phyloP scores from a whole-genome alignment of 37 sponge, comb jelly and placozoan species.

The Cladorhizidae sp. region DNA sequence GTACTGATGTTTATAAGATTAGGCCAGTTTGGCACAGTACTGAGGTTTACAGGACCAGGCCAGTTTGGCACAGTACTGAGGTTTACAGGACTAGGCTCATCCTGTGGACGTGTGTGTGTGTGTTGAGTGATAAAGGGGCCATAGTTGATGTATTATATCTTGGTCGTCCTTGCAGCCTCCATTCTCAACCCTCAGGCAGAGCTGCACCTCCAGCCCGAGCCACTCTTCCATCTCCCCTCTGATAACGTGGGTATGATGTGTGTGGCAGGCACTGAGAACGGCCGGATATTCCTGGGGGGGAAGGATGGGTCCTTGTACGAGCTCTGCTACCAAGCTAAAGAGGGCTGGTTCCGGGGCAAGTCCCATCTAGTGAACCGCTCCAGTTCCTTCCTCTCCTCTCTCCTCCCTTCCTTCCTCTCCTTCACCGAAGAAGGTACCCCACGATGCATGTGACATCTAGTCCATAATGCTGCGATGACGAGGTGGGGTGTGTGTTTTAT shows the following conservation, averaged over 20 bases:
- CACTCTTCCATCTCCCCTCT: constrained; percentile 87
- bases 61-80: neutral
- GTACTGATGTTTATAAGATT: no score
- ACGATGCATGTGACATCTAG: neutral
- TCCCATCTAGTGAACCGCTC: constrained; percentile 91
- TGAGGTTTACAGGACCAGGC: neutral
- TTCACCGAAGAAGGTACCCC: constrained; percentile 83
- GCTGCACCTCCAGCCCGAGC: constrained; percentile 96
- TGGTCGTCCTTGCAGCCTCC: constrained; percentile 31
- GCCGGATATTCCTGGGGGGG: constrained; percentile 88
- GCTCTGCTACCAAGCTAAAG: constrained; percentile 86
- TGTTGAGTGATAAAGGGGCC: no score
- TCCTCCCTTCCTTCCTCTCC: constrained; percentile 92
- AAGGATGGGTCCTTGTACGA: constrained; percentile 95
- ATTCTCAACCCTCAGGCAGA: constrained; percentile 59
- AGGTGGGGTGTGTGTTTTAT: neutral
- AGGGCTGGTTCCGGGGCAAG: constrained; percentile 88
- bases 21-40: no score
- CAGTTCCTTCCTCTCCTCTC: constrained; percentile 80
- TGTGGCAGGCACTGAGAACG: constrained; percentile 56
- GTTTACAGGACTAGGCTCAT: no score
- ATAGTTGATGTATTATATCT: no score
- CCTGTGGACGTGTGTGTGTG: constrained; percentile 8
- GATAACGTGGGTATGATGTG: constrained; percentile 80
- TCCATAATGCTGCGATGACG: no score